Evolutionary conservation across 2,888 invertebrate species (phyloP), one percentile per base, ranked within the genome.

Genomic region (Xanthorhoe designata): DNA sequence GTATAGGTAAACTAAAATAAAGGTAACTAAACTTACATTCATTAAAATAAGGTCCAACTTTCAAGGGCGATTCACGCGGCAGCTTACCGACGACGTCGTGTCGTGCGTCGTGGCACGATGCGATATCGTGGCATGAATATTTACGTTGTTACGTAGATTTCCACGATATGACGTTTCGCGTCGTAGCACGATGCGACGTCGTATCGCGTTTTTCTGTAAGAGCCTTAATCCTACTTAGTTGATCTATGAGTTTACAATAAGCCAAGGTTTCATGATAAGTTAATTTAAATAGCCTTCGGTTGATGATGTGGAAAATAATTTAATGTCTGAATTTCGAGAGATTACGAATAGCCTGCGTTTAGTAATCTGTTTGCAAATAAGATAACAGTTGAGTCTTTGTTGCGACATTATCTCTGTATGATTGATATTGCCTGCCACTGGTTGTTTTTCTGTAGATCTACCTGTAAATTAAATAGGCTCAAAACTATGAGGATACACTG

Each of bases 321-420:
- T 67, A 67, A 63, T 67, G 60, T 38, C 32, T 8, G 53, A 66
- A 66, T 66, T 62, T 62, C 55, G 63, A 65, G 64, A 69, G 67
- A 64, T 69, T 66, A 71, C 58, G 57, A 70, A 67, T 66, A 55
- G 24, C 49, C 45, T 17, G 42, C 83, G 81, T 87, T 84, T 77
- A 83, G 85, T 77, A 71, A 72, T 72, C 69, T 47, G 68, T 67
- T 9, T 61, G 78, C 84, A 87, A 90, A 91, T 89, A 87, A 88
- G 91, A 91, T 91, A 91, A 91, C 87, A 82, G 80, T 80, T 42
- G 38, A 13, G 38, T 42, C 83, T 87, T 84, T 84, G 75, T 64
- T 78, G 75, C 80, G 83, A 83, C 84, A 82, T 78, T 79, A 83
- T 83, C 82, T 82, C 76, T 82, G 76, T 81, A 87, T 85, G 87